Base-by-base conservation (phyloP, 2,113 vertebrate species). In the Dunckerocampus dactyliophorus region DNA sequence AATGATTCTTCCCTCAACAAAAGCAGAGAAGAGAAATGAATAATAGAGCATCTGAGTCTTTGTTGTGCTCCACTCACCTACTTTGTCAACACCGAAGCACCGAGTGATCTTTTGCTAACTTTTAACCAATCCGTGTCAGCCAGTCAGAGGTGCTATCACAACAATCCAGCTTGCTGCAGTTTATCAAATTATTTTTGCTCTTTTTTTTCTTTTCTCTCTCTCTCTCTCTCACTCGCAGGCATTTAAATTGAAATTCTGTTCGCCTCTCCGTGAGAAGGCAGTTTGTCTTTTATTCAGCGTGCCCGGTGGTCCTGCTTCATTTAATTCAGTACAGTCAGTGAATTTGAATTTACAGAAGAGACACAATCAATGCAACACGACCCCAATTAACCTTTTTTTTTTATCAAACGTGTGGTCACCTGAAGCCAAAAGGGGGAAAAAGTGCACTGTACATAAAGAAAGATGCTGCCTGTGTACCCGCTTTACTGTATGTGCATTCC, bases 1-100 rank as follows among this genome's bases (percentile, higher is more conserved):
- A 49, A 20, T 2, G 74, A 83, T 87, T 79, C 76, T 78, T 76
- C 50, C 17, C 71, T 83, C 79, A 76, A 86, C 85, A 88, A 81
- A 86, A 84, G 80, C 84, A 79, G 39, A 6, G 67, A 80, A 79
- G 77, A 13, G 72, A 80, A 76, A 88, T 89, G 85, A 88, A 88
- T 88, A 83, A 88, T 88, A 87, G 76, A 83, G 80, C 48, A 85
- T 74, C 75, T 65, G 46, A 59, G 81, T 75, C 84, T 88, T 89
- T 87, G 83, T 86, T 84, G 81, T 76, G 75, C 68, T 65, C 51
- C 21, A 56, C 77, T 83, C 75, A 73, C 71, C 71, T 82, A 73
- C 77, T 88, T 88, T 87, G 83, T 85, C 83, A 84, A 77, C 82
- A 86, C 76, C 80, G 75, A 82, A 79, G 79, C 81, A 87, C 80